Evolutionary conservation across 2,888 invertebrate species (phyloP), one percentile per base, ranked within the genome.

Genomic region (Pimpla rufipes): DNA sequence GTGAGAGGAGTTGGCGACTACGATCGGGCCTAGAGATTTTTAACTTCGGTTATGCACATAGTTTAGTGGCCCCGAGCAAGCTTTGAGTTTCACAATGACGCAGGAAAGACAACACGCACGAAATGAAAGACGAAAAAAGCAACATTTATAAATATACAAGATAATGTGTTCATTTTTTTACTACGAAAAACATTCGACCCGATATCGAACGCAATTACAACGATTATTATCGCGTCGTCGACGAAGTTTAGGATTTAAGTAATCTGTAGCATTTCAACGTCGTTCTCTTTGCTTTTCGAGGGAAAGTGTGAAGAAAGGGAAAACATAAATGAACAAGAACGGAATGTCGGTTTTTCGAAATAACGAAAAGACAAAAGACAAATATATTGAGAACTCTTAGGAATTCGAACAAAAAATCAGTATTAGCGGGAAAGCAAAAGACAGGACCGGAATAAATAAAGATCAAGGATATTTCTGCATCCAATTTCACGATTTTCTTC

Each of bases 161-260:
- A 57, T 68, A 66, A 82, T 75, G 79, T 80, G 84, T 85, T 78
- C 84, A 81, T 83, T 86, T 85, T 86, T 86, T 86, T 79, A 84
- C 79, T 59, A 77, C 70, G 77, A 81, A 73, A 75, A 78, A 45
- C 66, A 50, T 83, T 79, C 74, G 75, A 73, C 37, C 76, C 78
- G 74, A 75, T 55, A 64, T 78, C 67, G 74, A 68, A 47, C 68
- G 64, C 70, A 79, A 71, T 52, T 37, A 81, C 81, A 71, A 81
- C 81, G 76, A 83, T 75, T 66, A 62, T 57, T 18, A 71, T 75
- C 79, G 70, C 66, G 42, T 70, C 62, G 29, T 68, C 45, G 75
- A 40, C 70, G 57, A 57, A 62, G 21, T 82, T 83, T 84, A 79
- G 76, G 3, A 40, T 75, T 71, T 81, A 81, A 81, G 75, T 68